Conservation (phyloP, 1,140 invertebrate genomes). For the Semibalanus balanoides region DNA sequence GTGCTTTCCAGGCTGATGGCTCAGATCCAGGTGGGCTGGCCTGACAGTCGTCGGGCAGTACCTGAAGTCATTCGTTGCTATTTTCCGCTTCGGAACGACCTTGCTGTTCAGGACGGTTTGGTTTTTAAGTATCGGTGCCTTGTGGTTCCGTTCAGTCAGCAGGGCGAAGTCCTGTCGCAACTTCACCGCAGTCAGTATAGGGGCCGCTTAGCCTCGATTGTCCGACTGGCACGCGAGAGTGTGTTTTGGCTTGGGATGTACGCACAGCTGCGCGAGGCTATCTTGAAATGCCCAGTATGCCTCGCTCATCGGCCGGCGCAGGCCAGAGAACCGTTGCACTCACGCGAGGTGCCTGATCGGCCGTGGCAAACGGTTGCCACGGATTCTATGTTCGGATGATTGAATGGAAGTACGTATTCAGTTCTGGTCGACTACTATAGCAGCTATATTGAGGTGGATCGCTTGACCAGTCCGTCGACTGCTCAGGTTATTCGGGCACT, state of each 20-base stretch:
- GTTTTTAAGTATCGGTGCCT: slow-evolving; percentile 8
- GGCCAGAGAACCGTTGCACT: not conserved
- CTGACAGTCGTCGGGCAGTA: not conserved
- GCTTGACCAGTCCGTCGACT: slow-evolving; percentile 11
- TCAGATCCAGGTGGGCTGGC: not conserved
- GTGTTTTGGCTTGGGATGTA: slow-evolving; percentile 8
- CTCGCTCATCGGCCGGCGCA: not conserved
- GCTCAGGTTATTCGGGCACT: slow-evolving; percentile 15
- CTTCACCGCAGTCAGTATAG: slow-evolving; percentile 6
- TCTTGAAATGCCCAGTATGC: slow-evolving; percentile 7
- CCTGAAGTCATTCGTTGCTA: not conserved
- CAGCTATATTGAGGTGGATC: slow-evolving; percentile 19
- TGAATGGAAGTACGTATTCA: slow-evolving; percentile 8
- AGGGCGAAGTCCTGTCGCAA: not conserved
- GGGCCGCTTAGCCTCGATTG: slow-evolving; percentile 3
- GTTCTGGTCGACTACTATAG: slow-evolving; percentile 22
- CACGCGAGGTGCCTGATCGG: not conserved
- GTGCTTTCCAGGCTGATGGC: not conserved
- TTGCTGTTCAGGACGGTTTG: not conserved
- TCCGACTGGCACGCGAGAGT: slow-evolving; percentile 5
- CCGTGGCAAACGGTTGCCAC: slow-evolving; percentile 6
- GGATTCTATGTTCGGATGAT: slow-evolving; percentile 11
- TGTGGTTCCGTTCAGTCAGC: slow-evolving; percentile 3
- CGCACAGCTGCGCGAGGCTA: not conserved
- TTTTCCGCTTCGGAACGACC: not conserved